Evolutionary conservation across 2,888 invertebrate species (phyloP), one percentile per base, ranked within the genome.

Genomic region (Ormyrus pomaceus): DNA sequence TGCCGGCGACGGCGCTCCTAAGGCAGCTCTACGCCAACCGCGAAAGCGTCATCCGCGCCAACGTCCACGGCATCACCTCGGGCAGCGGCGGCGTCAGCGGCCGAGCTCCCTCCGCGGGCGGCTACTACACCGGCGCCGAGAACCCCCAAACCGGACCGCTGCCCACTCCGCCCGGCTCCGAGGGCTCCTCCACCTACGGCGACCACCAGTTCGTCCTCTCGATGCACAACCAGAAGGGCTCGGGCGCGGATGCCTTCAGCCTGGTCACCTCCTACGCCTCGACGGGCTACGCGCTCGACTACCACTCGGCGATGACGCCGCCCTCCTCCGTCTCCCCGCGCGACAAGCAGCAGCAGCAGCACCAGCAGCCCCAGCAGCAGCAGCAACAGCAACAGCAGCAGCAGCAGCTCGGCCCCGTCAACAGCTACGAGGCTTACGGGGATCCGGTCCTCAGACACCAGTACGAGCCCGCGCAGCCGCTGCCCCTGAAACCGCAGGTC

Each of bases 251-350:
- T 82, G 92, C 94, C 85, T 93, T 93, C 87, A 92, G 93, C 88
- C 90, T 93, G 64, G 93, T 93, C 10, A 93, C 93, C 9, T 92
- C 93, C 0, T 93, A 93, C 82, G 87, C 91, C 2, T 89, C 91
- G n/a, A 89, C 91, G 6, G 91, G 92, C 73, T 94, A 94, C 85
- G 93, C 94, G 59, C 95, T 95, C 83, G 96, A 96, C 87, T 97
- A 97, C 87, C 98, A 98, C 90, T 95, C 97, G 59, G 97, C 97
- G 68, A 98, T 98, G 96, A 98, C 98, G 5, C 98, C 98, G 73
- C 98, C 98, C 72, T 97, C 97, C n/a, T 98, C 98, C 5, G 98
- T 98, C 1, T 98, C 98, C 6, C 98, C 98, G 0, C 93, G 98
- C 82, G 98, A 98, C 88, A 97, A 95, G 85, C 94, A 92, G 90